Base-by-base conservation (phyloP, 2,888 invertebrate genomes). In the Cantharis rufa region DNA sequence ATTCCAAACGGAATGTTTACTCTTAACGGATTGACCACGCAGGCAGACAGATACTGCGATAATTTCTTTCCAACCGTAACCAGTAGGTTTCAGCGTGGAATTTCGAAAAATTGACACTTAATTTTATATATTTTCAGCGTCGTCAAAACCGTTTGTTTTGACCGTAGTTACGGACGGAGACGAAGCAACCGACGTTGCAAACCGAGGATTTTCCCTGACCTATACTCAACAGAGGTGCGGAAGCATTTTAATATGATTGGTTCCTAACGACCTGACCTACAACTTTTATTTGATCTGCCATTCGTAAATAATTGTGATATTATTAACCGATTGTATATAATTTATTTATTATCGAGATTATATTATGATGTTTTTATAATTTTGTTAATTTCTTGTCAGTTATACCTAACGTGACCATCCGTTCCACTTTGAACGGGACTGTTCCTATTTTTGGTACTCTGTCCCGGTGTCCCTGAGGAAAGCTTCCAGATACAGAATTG, bases 11-110 rank as follows among this genome's bases (percentile, higher is more conserved):
- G 94, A 0, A 86, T 79, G 64, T 81, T 78, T 69, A 89, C 89
- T 4, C 90, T 82, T 70, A 89, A 89, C 4, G 90, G 90, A 66
- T 85, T 85, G 32, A 81, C 82, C 70, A 63, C 84, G 18, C 87
- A 89, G 70, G 90, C 90, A 1, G 95, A 95, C 84, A 90, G 95
- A 70, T 95, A 94, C 87, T 95, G 95, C 84, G 95, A 95, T 1
- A 89, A 93, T 75, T 92, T 92, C 9, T 91, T 95, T 81, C 89
- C 91, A 1, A 85, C 92, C 5, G 92, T 93, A 70, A 91, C 90
- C 27, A 90, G 93, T 91, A 87, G 90, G 91, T 89, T 76, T 79
- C 9, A 10, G 32, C 11, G n/a, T 27, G 24, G 24, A 16, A 15
- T 27, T 13, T 10, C 3, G 15, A 9, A 61, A 62, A 77, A 70